Evolutionary conservation across 2,888 invertebrate species (phyloP).

Genomic region (Leucophenga montana): DNA sequence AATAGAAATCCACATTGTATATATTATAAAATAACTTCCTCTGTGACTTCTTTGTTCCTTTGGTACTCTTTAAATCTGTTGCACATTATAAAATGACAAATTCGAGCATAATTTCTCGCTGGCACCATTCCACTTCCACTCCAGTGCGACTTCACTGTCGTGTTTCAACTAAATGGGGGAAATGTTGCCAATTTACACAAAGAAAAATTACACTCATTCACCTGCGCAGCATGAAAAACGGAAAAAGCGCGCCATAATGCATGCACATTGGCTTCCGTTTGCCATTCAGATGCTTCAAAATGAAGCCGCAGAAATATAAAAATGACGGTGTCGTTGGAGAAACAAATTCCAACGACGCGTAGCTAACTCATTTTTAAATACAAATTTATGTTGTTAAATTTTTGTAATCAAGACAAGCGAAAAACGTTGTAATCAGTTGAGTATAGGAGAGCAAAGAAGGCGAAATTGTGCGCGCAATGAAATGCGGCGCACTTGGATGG

Average conservation of each 20-base stretch:
- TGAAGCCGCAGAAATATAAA: slow-evolving; percentile 1
- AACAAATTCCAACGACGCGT: slow-evolving; percentile 28
- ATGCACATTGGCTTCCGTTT: slow-evolving; percentile 11
- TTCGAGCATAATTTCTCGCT: slow-evolving; percentile 58
- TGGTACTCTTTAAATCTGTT: slow-evolving; percentile 55
- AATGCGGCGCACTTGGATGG: slow-evolving; percentile 32
- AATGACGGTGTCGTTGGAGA: background rate
- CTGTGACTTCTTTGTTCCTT: too few species aligned
- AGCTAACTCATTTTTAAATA: slow-evolving; percentile 70
- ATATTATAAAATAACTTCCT: background rate
- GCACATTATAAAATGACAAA: slow-evolving; percentile 62
- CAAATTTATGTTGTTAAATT: slow-evolving; percentile 66
- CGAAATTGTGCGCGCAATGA: slow-evolving; percentile 46
- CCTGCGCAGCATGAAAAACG: slow-evolving; percentile 51
- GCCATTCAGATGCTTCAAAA: background rate
- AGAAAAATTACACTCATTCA: slow-evolving; percentile 60
- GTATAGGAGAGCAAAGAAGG: background rate
- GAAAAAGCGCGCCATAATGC: background rate
- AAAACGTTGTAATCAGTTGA: background rate
- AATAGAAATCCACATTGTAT: background rate
- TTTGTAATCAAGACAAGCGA: slow-evolving; percentile 23
- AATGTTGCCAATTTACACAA: slow-evolving; percentile 28
- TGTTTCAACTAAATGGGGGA: slow-evolving; percentile 10
- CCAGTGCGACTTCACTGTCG: background rate
- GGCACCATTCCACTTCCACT: too few species aligned